Conservation (phyloP, 2,888 invertebrate genomes). For the Calameuta filiformis region DNA sequence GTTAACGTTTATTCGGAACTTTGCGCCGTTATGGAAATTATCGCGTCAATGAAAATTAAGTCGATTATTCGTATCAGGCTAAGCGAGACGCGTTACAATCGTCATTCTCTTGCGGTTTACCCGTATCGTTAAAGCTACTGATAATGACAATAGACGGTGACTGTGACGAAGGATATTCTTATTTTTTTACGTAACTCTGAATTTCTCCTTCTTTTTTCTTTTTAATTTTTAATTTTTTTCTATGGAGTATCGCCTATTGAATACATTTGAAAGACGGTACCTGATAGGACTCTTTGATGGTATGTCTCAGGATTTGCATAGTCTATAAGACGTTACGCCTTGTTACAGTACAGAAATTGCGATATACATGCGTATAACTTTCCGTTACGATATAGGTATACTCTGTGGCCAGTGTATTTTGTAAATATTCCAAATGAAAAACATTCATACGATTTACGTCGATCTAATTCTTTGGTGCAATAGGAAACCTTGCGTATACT, state of each 20-base stretch:
- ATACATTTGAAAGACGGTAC: neutral
- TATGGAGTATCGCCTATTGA: neutral
- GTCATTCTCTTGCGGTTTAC: neutral
- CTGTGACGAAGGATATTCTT: neutral
- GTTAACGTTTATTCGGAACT: neutral
- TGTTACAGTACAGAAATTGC: neutral
- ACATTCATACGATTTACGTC: neutral
- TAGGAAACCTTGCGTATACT: neutral
- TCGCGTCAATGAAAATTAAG: neutral
- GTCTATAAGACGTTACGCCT: neutral
- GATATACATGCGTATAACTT: neutral
- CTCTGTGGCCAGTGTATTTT: neutral
- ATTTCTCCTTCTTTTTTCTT: no score
- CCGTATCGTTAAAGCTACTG: neutral
- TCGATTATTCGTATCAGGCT: neutral
- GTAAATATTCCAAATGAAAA: neutral
- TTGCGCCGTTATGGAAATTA: neutral
- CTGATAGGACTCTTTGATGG: neutral
- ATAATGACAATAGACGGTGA: neutral
- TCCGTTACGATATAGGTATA: neutral
- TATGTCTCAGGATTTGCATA: neutral
- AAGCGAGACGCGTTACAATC: neutral
- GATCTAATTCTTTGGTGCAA: neutral
- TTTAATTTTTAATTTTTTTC: neutral
- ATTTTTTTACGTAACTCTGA: no score